phyloP scores from a whole-genome alignment of 2,888 invertebrate genomes.

The Caenorhabditis sp. region DNA sequence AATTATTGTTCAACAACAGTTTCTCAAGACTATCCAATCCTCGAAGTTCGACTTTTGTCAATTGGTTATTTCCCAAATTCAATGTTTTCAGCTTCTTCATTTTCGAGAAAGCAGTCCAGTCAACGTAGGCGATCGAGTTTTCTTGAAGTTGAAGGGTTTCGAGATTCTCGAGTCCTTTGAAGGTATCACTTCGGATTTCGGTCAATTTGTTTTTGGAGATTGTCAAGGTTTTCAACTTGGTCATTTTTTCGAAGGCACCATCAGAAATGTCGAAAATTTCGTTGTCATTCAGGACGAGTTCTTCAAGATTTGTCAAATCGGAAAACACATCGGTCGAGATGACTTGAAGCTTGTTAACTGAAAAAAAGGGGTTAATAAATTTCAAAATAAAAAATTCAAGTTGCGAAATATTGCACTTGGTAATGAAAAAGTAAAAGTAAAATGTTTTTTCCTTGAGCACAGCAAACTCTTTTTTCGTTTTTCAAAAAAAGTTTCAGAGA shows the following conservation, averaged over 20 bases:
- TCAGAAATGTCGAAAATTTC: conserved; percentile 52
- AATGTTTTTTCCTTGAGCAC: no score
- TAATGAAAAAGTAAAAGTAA: no score
- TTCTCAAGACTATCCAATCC: conserved; percentile 55
- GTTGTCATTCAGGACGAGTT: conserved; percentile 58
- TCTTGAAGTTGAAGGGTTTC: conserved; percentile 12
- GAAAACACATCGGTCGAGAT: conserved; percentile 70
- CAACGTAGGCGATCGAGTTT: conserved; percentile 45
- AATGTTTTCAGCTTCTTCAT: conserved; percentile 64
- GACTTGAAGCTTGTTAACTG: conserved; percentile 72
- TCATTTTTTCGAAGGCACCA: conserved; percentile 50
- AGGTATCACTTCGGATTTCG: conserved; percentile 9
- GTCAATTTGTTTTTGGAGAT: conserved; percentile 10
- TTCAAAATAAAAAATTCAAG: neutral
- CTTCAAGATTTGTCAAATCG: conserved; percentile 67
- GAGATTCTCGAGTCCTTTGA: conserved; percentile 22
- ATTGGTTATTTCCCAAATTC: conserved; percentile 72
- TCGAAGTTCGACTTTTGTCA: conserved; percentile 34
- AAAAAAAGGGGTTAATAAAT: conserved; percentile 17
- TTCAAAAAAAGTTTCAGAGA: no score
- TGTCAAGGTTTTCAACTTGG: conserved; percentile 4
- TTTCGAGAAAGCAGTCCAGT: conserved; percentile 55
- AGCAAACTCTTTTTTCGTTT: no score
- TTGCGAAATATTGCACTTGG: no score
- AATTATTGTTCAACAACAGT: conserved; percentile 67